A percentile compares a stretch with the other conserved stretches of the same genome.
Evolutionary conservation across 2,888 invertebrate species (phyloP).

Genomic region (Amblyteles armatorius): DNA sequence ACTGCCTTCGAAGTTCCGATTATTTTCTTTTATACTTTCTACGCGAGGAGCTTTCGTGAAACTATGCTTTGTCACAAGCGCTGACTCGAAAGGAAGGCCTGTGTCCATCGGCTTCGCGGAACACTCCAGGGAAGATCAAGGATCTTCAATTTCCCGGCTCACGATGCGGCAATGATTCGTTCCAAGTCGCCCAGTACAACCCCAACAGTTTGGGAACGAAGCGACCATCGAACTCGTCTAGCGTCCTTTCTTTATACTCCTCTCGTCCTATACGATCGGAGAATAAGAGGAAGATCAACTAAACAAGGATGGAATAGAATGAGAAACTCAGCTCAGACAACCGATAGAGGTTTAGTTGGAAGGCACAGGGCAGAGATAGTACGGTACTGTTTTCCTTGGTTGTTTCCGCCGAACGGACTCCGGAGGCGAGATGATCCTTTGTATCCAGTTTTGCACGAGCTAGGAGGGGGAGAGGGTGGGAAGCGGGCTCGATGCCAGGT

Average conservation of each 20-base stretch:
- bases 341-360: constrained; percentile 2
- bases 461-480: not conserved
- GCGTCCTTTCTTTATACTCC: not conserved
- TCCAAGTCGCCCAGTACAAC: constrained; percentile 1
- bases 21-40: constrained; percentile 20
- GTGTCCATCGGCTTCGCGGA: constrained; percentile 2
- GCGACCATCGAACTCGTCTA: constrained; percentile 17
- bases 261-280: constrained; percentile 2
- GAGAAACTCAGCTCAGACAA: constrained; percentile 7
- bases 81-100: not conserved
- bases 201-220: not conserved
- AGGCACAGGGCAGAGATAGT: constrained; percentile 5
- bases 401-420: constrained; percentile 53
- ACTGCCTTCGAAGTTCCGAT: not conserved
- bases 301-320: constrained; percentile 10
- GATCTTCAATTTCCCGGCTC: constrained; percentile 29
- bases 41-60: constrained; percentile 6
- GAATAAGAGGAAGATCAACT: not conserved
- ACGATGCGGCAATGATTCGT: constrained; percentile 16
- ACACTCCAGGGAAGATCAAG: constrained; percentile 12
- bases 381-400: constrained; percentile 54
- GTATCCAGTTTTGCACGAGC: constrained; percentile 68
- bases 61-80: constrained; percentile 20
- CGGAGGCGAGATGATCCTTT: constrained; percentile 67
- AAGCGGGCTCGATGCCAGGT: constrained; percentile 77